Evolutionary conservation across 2,113 vertebrate genomes (phyloP), one percentile per base, ranked within the genome.

Genomic region (Dicaeum eximium): DNA sequence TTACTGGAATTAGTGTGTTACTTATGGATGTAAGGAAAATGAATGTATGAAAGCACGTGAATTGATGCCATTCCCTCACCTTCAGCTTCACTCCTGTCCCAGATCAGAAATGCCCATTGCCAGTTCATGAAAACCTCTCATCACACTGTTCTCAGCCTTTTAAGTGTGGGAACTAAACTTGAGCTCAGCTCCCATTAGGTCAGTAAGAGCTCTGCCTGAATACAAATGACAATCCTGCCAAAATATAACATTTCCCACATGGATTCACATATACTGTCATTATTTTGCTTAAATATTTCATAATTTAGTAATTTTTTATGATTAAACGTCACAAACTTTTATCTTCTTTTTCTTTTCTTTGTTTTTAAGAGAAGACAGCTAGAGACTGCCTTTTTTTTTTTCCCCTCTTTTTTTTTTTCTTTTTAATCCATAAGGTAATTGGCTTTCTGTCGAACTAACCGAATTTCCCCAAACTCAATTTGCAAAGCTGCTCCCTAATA

Each of bases 401-500:
- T 8, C 72, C 60, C 61, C n/a, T n/a, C n/a, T 94, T 86, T 85
- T 74, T 8, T 35, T 28, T n/a, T 95, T 95, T 94, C 85, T 90
- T 96, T 93, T 95, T 27, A 96, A 98, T 97, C 97, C 94, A 97
- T 95, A 92, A 96, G 95, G 51, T 98, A 98, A 98, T 98, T 98
- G 95, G 96, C 96, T 98, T 98, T 98, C 96, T 98, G 93, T 93
- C 73, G 95, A 96, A 81, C 97, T 98, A 98, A 98, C 97, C 90
- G 66, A 96, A 98, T 98, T 98, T 97, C 54, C 73, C 96, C 96
- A 97, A 98, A 98, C 98, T 96, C 90, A 98, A 98, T 98, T 98
- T 97, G 64, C 93, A 96, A 92, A 98, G 98, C 95, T 95, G 97
- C 97, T 97, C 96, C 96, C 92, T 96, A 96, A 97, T 97, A 98